phyloP scores from a whole-genome alignment of 2,113 vertebrate species.

The Ciconia boyciana region DNA sequence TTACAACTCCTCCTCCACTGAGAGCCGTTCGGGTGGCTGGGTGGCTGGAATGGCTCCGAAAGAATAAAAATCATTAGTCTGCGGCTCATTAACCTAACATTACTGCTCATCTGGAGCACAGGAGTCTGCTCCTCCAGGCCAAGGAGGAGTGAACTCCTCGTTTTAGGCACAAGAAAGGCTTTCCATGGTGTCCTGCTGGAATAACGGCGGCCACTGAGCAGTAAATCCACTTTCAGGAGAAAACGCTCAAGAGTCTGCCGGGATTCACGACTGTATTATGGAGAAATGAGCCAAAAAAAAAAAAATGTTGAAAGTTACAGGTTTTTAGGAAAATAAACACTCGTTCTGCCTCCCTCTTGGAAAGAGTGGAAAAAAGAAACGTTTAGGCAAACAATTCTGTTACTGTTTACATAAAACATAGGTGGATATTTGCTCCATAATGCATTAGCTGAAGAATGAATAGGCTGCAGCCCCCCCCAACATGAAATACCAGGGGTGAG shows the following conservation, averaged over 20 bases:
- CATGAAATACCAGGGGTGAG: neutral
- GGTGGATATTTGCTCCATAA: neutral
- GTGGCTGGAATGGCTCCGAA: neutral
- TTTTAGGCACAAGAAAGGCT: neutral
- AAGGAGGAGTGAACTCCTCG: neutral
- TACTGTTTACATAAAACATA: neutral
- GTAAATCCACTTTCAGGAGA: neutral
- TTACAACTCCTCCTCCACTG: neutral
- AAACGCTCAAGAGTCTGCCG: accelerated
- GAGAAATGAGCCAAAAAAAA: neutral
- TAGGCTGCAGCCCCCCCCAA: accelerated
- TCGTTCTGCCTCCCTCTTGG: neutral
- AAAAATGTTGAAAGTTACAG: neutral
- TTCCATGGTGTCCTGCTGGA: neutral
- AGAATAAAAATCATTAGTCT: neutral
- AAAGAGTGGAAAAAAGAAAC: neutral
- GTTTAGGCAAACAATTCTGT: neutral
- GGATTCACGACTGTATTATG: neutral
- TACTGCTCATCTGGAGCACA: neutral
- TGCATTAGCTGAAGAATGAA: neutral
- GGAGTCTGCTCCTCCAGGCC: neutral
- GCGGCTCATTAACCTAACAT: neutral
- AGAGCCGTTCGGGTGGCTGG: neutral
- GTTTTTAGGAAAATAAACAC: neutral
- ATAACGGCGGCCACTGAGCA: neutral